A percentile compares a stretch with the other conserved stretches of the same genome.
These are phyloP conservation scores for Bergia puertoricense DNA, from an alignment of 92 coral and sea anemone species.

Conservation along the genomic window DNA sequence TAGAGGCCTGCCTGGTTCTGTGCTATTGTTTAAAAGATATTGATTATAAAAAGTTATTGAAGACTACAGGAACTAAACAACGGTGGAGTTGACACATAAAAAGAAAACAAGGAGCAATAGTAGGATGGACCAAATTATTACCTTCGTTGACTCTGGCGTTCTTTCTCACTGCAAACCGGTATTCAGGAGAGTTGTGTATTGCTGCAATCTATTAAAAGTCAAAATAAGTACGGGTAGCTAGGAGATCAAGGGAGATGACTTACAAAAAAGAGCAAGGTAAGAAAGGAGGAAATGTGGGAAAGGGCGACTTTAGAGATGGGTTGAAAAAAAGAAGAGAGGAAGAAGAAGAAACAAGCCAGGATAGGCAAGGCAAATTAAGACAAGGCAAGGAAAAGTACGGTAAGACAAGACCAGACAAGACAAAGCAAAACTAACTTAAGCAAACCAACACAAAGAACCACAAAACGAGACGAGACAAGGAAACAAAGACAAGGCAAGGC, in stretches of 20 bases:
- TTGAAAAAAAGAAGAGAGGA: too few species aligned
- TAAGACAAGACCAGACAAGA: background rate
- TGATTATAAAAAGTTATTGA: too few species aligned
- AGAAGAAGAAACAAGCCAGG: too few species aligned
- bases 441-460: background rate
- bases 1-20: too few species aligned
- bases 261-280: background rate
- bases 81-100: too few species aligned
- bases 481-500: background rate
- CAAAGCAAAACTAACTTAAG: too few species aligned
- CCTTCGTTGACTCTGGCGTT: slow-evolving; percentile 77
- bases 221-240: background rate
- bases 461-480: too few species aligned
- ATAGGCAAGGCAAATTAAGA: too few species aligned
- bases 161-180: slow-evolving; percentile 63
- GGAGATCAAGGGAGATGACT: background rate
- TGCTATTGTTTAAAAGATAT: too few species aligned
- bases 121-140: background rate
- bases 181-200: slow-evolving; percentile 64
- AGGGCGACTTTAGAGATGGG: background rate
- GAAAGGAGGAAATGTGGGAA: background rate
- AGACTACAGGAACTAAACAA: too few species aligned
- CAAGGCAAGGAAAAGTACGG: too few species aligned
- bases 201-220: slow-evolving; percentile 46
- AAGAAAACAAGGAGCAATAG: background rate